phyloP scores from a whole-genome alignment of 2,888 invertebrate genomes.

The Spisula solida region DNA sequence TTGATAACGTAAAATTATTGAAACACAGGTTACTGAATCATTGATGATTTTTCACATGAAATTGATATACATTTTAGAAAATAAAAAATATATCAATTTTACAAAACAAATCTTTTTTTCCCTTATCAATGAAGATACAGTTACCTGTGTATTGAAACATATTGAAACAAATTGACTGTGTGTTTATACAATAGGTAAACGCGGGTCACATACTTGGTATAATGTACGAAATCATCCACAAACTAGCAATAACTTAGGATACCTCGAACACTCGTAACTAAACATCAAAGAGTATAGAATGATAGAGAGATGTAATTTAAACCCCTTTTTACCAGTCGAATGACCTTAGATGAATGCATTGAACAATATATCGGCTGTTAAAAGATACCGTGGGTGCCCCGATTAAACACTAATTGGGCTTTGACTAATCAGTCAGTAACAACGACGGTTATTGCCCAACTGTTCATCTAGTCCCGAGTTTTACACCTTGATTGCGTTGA shows the following conservation, averaged over 20 bases:
- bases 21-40: too few species aligned
- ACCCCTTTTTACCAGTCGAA: slow-evolving; percentile 43
- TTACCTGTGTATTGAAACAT: not conserved
- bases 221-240: not conserved
- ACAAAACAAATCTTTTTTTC: too few species aligned
- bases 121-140: too few species aligned
- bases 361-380: slow-evolving; percentile 55
- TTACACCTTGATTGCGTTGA: slow-evolving; percentile 42
- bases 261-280: not conserved
- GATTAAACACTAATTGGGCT: slow-evolving; percentile 61
- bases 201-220: not conserved
- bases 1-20: too few species aligned
- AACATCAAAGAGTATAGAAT: slow-evolving; percentile 51
- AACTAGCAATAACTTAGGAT: slow-evolving; percentile 45
- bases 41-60: too few species aligned
- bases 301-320: slow-evolving; percentile 59
- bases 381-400: slow-evolving; percentile 55
- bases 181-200: not conserved
- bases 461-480: slow-evolving; percentile 25
- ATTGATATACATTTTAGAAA: too few species aligned
- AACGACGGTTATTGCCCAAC: not conserved
- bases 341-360: slow-evolving; percentile 36
- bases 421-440: slow-evolving; percentile 34
- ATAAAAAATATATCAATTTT: too few species aligned
- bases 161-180: not conserved